Evolutionary conservation across 2,113 vertebrate genomes (phyloP).

Genomic region (Hepsetus odoe): DNA sequence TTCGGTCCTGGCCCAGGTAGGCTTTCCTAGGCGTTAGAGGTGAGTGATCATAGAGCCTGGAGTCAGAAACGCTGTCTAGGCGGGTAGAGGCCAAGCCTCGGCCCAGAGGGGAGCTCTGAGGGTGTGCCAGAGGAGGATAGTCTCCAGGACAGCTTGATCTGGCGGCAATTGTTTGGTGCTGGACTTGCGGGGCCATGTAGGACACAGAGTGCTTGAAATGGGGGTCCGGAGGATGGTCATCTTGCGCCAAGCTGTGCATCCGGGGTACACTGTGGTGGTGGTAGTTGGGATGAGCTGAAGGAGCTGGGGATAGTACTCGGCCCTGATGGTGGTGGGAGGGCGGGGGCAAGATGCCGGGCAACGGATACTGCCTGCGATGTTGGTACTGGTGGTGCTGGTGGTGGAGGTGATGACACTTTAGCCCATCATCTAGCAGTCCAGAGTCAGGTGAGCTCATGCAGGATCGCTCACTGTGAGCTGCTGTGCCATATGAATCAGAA

Average conservation of each 20-base stretch:
- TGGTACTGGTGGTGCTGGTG: slow-evolving; percentile 77
- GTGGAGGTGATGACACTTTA: slow-evolving; percentile 82
- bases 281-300: slow-evolving; percentile 74
- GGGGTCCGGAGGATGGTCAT: slow-evolving; percentile 81
- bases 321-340: slow-evolving; percentile 77
- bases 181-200: slow-evolving; percentile 83
- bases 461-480: slow-evolving; percentile 81
- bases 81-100: slow-evolving; percentile 83
- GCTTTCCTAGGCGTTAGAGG: slow-evolving; percentile 79
- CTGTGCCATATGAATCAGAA: slow-evolving; percentile 80
- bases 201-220: slow-evolving; percentile 83
- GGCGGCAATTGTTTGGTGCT: slow-evolving; percentile 77
- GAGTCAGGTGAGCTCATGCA: slow-evolving; percentile 86
- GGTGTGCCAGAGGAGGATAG: slow-evolving; percentile 74
- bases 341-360: slow-evolving; percentile 77
- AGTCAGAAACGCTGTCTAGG: slow-evolving; percentile 89
- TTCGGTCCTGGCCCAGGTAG: slow-evolving; percentile 79
- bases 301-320: slow-evolving; percentile 73
- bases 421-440: slow-evolving; percentile 78
- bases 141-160: slow-evolving; percentile 90
- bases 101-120: slow-evolving; percentile 80
- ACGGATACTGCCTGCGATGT: slow-evolving; percentile 64
- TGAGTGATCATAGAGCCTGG: slow-evolving; percentile 84
- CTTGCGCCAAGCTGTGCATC: slow-evolving; percentile 82
- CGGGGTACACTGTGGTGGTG: slow-evolving; percentile 77